Percentiles rank a stretch among this genome's conserved stretches.
Evolutionary conservation across 2,888 invertebrate species (phyloP).

Genomic region (Microplitis deprimator): DNA sequence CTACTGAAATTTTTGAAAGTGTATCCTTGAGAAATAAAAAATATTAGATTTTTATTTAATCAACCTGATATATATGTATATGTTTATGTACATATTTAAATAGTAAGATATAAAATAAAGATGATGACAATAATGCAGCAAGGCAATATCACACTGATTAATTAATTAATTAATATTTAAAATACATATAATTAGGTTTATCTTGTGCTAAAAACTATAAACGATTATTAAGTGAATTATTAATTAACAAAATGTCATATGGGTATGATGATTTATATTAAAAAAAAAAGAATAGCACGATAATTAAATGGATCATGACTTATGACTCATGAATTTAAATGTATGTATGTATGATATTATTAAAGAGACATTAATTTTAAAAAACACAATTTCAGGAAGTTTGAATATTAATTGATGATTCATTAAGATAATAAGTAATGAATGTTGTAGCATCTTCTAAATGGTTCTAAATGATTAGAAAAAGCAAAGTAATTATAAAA

Average conservation of each 20-base stretch:
- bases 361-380: not conserved
- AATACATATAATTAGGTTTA: slow-evolving; percentile 7
- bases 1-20: no score
- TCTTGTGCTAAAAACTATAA: slow-evolving; percentile 5
- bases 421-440: not conserved
- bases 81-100: not conserved
- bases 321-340: not conserved
- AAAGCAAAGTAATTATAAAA: slow-evolving; percentile 31
- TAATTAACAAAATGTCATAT: not conserved
- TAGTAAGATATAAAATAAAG: slow-evolving; percentile 1
- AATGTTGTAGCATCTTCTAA: slow-evolving; percentile 28
- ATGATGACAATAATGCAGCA: slow-evolving; percentile 32
- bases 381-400: not conserved
- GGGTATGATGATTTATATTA: not conserved
- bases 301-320: not conserved
- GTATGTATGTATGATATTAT: not conserved
- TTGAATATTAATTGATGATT: slow-evolving; percentile 7
- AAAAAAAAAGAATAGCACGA: not conserved
- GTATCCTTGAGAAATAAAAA: no score
- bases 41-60: no score
- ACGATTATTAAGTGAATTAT: not conserved
- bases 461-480: slow-evolving; percentile 34
- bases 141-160: slow-evolving; percentile 30
- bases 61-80: not conserved
- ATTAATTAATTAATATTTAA: not conserved